Base-by-base conservation (phyloP, 2,888 invertebrate genomes). In the Scotopteryx bipunctaria region DNA sequence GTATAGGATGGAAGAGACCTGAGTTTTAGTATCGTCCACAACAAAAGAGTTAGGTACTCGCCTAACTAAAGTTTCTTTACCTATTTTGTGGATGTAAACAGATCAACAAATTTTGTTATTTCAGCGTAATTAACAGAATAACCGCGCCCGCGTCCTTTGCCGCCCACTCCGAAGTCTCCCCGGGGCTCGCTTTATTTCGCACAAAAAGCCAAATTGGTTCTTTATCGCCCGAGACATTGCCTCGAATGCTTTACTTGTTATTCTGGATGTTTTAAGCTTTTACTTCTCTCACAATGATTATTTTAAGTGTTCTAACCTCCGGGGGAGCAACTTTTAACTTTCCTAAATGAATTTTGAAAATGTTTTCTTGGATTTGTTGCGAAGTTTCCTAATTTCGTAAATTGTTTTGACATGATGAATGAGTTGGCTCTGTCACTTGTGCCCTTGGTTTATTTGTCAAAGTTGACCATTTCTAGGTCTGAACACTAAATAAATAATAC, bases 71-170 rank as follows among this genome's bases (percentile, higher is more conserved):
- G n/a, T n/a, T n/a, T n/a, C n/a, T n/a, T n/a, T n/a, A n/a, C n/a
- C n/a, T n/a, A n/a, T n/a, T n/a, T n/a, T n/a, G n/a, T n/a, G n/a
- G n/a, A n/a, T n/a, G n/a, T n/a, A n/a, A n/a, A n/a, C n/a, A 1
- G 9, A 27, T 4, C 13, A 27, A 19, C 14, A 9, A 13, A 43
- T 42, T 53, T 52, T 38, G 25, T 55, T 57, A 56, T 63, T 36
- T 55, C 47, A 31, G 47, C 38, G 51, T 61, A 68, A 67, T 66
- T 67, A 67, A 47, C 46, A 40, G 56, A 62, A 63, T 60, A 51
- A 43, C 40, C 50, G 33, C 40, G 42, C 16, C 25, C 11, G 33
- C 23, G 11, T 29, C 11, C 31, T 21, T 44, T 38, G 29, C 3
- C 38, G 31, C 42, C 36, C 13, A 40, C 62, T 67, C 70, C 66